Percentiles rank a stretch among this genome's conserved stretches.
These are phyloP conservation scores for Venusia cambrica DNA, from an alignment of 2,888 invertebrate genomes.

Conservation along the genomic window DNA sequence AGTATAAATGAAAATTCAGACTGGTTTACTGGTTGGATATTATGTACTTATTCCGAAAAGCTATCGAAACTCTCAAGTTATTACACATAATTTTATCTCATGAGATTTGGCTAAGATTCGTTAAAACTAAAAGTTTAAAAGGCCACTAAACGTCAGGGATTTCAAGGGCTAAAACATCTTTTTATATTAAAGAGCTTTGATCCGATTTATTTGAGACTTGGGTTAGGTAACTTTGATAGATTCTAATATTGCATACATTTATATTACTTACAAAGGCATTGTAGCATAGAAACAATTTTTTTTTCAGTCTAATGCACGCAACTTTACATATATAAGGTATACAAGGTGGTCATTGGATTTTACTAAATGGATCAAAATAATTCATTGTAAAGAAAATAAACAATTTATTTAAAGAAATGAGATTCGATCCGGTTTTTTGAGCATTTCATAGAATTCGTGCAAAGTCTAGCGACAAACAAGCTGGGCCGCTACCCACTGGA, in stretches of 20 bases:
- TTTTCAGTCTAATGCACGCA: too few species aligned
- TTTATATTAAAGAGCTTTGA: neutral
- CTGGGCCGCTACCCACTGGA: constrained; percentile 23
- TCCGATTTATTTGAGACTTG: constrained; percentile 1
- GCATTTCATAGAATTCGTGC: neutral
- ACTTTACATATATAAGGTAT: too few species aligned
- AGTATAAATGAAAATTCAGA: constrained; percentile 22
- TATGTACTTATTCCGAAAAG: constrained; percentile 9
- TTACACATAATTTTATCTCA: constrained; percentile 4
- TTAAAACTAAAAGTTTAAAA: constrained; percentile 15
- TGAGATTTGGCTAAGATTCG: constrained; percentile 7
- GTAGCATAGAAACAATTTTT: too few species aligned
- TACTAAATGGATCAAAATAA: neutral
- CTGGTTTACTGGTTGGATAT: constrained; percentile 13
- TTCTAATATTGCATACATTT: too few species aligned
- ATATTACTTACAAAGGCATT: too few species aligned
- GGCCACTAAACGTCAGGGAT: constrained; percentile 16
- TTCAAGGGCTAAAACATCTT: neutral
- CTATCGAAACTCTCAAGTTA: constrained; percentile 5
- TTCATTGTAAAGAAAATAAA: constrained; percentile 10
- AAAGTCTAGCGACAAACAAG: constrained; percentile 10
- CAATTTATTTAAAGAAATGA: constrained; percentile 23
- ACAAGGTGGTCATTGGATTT: too few species aligned
- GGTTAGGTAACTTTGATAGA: neutral
- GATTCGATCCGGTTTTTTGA: constrained; percentile 21